Evolutionary conservation across 2,113 vertebrate species (phyloP).

Genomic region (Pungitius pungitius): DNA sequence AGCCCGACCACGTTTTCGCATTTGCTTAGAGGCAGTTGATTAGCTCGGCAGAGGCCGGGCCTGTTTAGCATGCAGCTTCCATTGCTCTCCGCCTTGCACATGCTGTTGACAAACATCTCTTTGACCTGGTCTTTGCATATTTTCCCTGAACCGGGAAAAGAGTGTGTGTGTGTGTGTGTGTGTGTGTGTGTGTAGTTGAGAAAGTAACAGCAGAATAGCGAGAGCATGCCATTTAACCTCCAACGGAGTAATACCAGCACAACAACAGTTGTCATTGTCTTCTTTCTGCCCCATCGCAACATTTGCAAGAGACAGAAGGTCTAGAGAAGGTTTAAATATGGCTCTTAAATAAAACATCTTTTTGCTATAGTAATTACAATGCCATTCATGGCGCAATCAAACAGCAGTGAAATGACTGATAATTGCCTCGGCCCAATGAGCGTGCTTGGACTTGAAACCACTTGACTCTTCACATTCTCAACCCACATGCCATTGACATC

Average conservation of each 20-base stretch:
- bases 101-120: conserved; percentile 82
- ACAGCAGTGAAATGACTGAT: conserved; percentile 71
- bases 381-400: conserved; percentile 72
- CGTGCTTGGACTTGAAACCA: conserved; percentile 70
- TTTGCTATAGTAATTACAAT: conserved; percentile 70
- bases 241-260: conserved; percentile 13
- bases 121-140: conserved; percentile 74
- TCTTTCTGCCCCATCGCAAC: conserved; percentile 52
- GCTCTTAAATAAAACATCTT: conserved; percentile 62
- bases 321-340: conserved; percentile 48
- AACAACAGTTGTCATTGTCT: conserved; percentile 45
- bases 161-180: conserved; percentile 30
- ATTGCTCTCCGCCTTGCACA: conserved; percentile 65
- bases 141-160: conserved; percentile 55
- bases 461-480: conserved; percentile 75
- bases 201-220: conserved; percentile 24
- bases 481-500: conserved; percentile 66
- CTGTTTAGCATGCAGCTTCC: conserved; percentile 78
- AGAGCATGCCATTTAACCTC: conserved; percentile 22
- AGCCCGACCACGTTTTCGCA: conserved; percentile 62
- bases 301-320: conserved; percentile 55
- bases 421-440: conserved; percentile 71
- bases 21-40: conserved; percentile 66
- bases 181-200: conserved; percentile 18
- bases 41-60: conserved; percentile 64